A percentile compares a stretch with the other conserved stretches of the same genome.
Conservation (phyloP, 2,888 invertebrate genomes). For the Clitarchus hookeri region DNA sequence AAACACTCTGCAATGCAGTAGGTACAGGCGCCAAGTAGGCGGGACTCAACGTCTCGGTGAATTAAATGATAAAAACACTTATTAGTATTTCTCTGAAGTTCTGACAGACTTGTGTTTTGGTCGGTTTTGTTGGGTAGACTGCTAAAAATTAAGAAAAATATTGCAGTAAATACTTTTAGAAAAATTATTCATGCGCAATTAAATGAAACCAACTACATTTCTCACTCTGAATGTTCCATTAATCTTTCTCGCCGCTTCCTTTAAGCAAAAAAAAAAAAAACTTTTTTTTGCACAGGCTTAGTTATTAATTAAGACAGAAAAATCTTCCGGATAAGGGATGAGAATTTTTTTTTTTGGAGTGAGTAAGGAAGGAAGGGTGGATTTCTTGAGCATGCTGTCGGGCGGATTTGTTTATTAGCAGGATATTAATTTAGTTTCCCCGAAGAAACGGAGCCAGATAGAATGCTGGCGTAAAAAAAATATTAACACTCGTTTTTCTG, state of each 20-base stretch:
- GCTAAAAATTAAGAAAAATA: neutral
- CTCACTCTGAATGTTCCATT: neutral
- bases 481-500: slow-evolving; percentile 20
- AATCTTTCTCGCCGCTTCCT: slow-evolving; percentile 27
- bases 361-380: neutral
- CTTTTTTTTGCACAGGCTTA: neutral
- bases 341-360: neutral
- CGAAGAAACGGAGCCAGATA: neutral
- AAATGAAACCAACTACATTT: neutral
- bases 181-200: neutral
- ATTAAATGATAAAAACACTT: too few species aligned
- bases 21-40: too few species aligned
- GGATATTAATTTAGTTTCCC: slow-evolving; percentile 24
- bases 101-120: too few species aligned
- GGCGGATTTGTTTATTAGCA: slow-evolving; percentile 23
- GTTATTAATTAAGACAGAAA: slow-evolving; percentile 22
- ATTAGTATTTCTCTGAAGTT: too few species aligned
- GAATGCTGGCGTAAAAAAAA: neutral
- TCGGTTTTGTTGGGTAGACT: too few species aligned
- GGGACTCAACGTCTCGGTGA: too few species aligned
- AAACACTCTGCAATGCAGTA: too few species aligned
- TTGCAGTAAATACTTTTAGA: neutral
- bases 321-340: slow-evolving; percentile 4
- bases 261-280: neutral
- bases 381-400: neutral